A percentile compares a stretch with the other conserved stretches of the same genome.
Evolutionary conservation across 1,140 invertebrate genomes (phyloP).

Genomic region (Heliothis virescens): DNA sequence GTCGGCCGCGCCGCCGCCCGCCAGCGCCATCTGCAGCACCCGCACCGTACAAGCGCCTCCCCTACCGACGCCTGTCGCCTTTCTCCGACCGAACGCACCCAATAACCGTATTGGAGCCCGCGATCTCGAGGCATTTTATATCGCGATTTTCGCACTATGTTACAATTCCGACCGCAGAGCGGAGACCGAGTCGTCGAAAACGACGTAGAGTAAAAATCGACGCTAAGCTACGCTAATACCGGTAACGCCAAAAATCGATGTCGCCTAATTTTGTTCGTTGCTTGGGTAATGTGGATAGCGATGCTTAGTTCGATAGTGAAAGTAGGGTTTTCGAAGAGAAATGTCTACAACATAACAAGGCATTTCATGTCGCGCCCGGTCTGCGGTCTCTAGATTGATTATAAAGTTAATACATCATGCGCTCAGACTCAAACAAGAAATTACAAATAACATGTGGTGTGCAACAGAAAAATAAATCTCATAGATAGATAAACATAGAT

Average conservation of each 20-base stretch:
- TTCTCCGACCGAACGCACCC: constrained; percentile 54
- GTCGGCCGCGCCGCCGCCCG: constrained; percentile 66
- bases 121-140: constrained; percentile 59
- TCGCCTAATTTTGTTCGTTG: constrained; percentile 13
- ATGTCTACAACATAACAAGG: constrained; percentile 7
- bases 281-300: constrained; percentile 29
- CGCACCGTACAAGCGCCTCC: constrained; percentile 49
- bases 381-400: constrained; percentile 31
- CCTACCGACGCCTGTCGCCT: constrained; percentile 56
- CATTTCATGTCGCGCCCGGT: constrained; percentile 30
- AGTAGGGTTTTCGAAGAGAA: constrained; percentile 7
- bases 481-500: neutral
- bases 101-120: constrained; percentile 63
- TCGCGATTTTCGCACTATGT: constrained; percentile 18
- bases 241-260: constrained; percentile 3
- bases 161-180: constrained; percentile 30
- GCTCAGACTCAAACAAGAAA: constrained; percentile 77
- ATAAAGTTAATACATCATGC: constrained; percentile 59
- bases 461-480: constrained; percentile 57
- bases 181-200: neutral
- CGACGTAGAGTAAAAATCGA: constrained; percentile 8
- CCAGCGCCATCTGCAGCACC: constrained; percentile 73
- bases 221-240: constrained; percentile 30
- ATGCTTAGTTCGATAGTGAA: constrained; percentile 34
- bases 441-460: constrained; percentile 60